These are phyloP conservation scores for Eristalis tenax DNA, from an alignment of 2,888 invertebrate genomes.

Conservation along the genomic window DNA sequence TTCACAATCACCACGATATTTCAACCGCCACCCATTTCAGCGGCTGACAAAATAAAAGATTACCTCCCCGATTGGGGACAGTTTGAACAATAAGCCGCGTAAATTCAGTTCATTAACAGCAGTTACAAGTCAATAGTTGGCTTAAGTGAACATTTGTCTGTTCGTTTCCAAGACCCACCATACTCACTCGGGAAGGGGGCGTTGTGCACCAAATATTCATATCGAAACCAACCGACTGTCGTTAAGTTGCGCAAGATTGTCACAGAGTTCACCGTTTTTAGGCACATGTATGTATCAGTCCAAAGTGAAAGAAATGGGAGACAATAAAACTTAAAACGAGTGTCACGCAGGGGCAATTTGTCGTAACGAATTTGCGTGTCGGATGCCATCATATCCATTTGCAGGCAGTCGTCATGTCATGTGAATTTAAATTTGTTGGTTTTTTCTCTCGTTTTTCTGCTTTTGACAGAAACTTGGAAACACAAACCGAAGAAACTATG, in stretches of 20 bases:
- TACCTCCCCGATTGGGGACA: background rate
- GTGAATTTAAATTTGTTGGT: constrained; percentile 7
- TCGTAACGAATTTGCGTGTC: constrained; percentile 12
- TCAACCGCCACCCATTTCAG: background rate
- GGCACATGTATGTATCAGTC: background rate
- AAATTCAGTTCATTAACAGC: background rate
- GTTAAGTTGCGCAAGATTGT: constrained; percentile 1
- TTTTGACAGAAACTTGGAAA: background rate
- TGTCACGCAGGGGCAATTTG: constrained; percentile 22
- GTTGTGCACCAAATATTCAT: background rate
- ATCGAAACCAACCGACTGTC: background rate
- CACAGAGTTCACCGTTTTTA: background rate
- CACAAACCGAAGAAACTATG: background rate
- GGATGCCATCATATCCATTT: background rate
- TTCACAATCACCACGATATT: background rate
- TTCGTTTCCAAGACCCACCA: background rate
- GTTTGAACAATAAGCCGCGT: background rate
- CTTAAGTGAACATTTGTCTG: background rate
- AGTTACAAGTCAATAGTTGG: background rate
- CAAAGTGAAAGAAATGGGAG: constrained; percentile 7
- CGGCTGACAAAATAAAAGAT: background rate
- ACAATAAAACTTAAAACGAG: constrained; percentile 1
- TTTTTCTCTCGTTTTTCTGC: background rate
- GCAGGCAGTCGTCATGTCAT: background rate
- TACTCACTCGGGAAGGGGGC: background rate